A percentile compares a stretch with the other conserved stretches of the same genome.
phyloP scores from a whole-genome alignment of 1,140 invertebrate species.

The Formica exsecta region DNA sequence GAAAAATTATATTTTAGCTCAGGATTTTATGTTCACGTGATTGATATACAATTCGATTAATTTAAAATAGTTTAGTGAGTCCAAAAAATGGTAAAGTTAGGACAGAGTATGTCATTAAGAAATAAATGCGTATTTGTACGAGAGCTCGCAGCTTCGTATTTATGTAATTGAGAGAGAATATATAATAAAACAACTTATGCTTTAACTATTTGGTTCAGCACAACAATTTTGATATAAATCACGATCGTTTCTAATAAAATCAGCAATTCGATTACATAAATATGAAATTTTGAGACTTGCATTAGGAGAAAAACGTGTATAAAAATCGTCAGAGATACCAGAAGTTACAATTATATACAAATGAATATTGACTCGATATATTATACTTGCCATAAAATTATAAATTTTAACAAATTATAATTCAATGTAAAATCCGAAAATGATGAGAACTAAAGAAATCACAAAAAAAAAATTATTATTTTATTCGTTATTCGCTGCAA shows the following conservation, averaged over 20 bases:
- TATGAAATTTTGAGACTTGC: neutral
- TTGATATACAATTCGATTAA: neutral
- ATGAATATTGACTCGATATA: neutral
- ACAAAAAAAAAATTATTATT: neutral
- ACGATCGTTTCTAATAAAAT: conserved; percentile 39
- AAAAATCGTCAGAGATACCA: neutral
- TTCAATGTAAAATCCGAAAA: neutral
- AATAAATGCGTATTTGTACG: neutral
- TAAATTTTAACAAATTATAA: neutral
- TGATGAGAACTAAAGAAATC: neutral
- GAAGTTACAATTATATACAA: conserved; percentile 27
- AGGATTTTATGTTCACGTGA: neutral
- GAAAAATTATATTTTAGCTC: neutral
- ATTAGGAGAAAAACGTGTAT: neutral
- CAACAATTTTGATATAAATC: neutral
- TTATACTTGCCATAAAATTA: neutral
- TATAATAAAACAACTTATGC: conserved; percentile 18
- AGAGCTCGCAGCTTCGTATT: neutral
- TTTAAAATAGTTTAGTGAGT: neutral
- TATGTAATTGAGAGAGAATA: neutral
- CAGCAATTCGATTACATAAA: conserved; percentile 23
- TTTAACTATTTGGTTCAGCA: neutral
- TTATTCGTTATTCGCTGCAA: neutral
- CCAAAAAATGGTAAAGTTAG: neutral
- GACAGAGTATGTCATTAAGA: neutral